Percentiles rank a stretch among this genome's conserved stretches.
These are phyloP conservation scores for Hydriomena furcata DNA, from an alignment of 2,888 invertebrate species.

Conservation along the genomic window DNA sequence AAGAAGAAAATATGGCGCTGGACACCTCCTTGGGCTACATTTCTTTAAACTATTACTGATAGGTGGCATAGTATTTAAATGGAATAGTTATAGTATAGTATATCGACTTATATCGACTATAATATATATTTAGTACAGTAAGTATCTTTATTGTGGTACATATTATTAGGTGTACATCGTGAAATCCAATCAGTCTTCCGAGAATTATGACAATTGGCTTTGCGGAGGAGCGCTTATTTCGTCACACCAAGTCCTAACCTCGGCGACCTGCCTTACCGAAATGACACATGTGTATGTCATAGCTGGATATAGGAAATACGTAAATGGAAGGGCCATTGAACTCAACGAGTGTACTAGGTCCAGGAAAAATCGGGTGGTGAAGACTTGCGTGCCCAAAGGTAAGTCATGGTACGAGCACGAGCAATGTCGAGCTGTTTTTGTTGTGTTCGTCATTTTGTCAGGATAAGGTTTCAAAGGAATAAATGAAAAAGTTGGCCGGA, in stretches of 20 bases:
- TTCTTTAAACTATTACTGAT: no score
- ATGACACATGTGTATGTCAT: conserved; percentile 37
- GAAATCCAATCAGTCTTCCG: conserved; percentile 8
- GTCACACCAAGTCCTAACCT: conserved; percentile 22
- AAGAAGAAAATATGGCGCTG: no score
- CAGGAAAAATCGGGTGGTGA: conserved; percentile 37
- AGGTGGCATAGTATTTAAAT: no score
- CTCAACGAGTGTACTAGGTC: conserved; percentile 32
- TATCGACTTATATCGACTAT: no score
- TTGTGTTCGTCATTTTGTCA: no score
- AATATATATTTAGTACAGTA: no score
- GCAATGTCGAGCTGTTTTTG: no score
- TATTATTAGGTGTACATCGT: conserved; percentile 25
- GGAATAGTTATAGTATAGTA: no score
- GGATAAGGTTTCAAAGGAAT: no score
- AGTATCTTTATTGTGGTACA: no score
- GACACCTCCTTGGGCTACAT: no score
- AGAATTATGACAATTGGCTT: conserved; percentile 14
- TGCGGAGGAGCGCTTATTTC: conserved; percentile 24
- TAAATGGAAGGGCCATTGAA: conserved; percentile 27
- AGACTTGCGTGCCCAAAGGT: conserved; percentile 44
- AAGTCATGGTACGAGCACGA: neutral
- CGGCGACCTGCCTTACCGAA: conserved; percentile 39
- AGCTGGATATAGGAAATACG: conserved; percentile 39
- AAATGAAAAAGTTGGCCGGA: no score